Conservation (phyloP, 2,797 vertebrate species). For the Leucoraja ocellata region DNA sequence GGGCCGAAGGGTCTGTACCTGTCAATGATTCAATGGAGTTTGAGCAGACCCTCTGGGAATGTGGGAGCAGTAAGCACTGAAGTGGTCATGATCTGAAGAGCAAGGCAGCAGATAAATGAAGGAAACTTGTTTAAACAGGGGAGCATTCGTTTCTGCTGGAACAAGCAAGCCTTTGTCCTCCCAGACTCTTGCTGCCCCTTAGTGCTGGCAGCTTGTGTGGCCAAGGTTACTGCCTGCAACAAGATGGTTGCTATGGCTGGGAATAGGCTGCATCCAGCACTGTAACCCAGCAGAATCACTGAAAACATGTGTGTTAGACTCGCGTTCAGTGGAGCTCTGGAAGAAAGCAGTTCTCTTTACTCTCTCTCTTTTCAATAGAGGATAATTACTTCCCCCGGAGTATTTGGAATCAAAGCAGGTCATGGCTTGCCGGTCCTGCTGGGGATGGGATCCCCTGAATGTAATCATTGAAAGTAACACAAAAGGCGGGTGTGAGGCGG, state of each 20-base stretch:
- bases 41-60: too few species aligned
- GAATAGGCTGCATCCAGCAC: slow-evolving; percentile 4
- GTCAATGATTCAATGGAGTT: too few species aligned
- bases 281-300: slow-evolving; percentile 2
- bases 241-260: slow-evolving; percentile 35
- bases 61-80: background rate
- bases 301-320: slow-evolving; percentile 20
- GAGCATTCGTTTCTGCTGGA: slow-evolving; percentile 39
- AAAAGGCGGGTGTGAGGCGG: background rate
- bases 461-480: background rate
- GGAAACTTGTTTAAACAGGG: background rate
- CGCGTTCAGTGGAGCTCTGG: background rate
- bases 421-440: background rate
- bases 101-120: background rate
- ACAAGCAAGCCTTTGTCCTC: slow-evolving; percentile 33
- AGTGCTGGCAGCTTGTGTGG: slow-evolving; percentile 40
- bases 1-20: too few species aligned
- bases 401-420: slow-evolving; percentile 1
- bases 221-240: slow-evolving; percentile 27
- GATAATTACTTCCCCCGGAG: slow-evolving; percentile 8
- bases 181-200: background rate
- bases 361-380: slow-evolving; percentile 16
- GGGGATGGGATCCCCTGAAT: background rate
- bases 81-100: background rate
- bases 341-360: background rate